Evolutionary conservation across 2,113 vertebrate species (phyloP), one percentile per base, ranked within the genome.

Genomic region (Nothobranchius kuhntae): DNA sequence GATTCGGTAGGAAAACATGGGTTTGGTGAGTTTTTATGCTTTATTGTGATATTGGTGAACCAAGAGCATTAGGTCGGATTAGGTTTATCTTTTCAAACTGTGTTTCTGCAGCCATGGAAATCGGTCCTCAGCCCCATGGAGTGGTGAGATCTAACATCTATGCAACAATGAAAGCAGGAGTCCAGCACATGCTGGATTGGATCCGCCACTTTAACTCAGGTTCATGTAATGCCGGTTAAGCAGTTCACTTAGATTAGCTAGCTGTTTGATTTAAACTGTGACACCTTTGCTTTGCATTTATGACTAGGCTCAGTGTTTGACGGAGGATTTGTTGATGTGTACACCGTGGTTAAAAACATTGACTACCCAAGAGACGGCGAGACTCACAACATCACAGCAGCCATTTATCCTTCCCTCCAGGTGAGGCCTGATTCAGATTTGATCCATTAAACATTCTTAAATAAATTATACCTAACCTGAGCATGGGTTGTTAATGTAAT

Each of bases 1-100:
- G 89, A 91, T 50, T 89, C 91, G 10, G 82, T 92, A 15, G 91
- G 90, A 26, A 93, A 93, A 78, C 91, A 92, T 17, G 92, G 92
- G 15, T 92, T 93, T 59, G 91, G 92, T 93, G 73, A 74, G 87
- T 58, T 56, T 30, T 14, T 26, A 3, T 3, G 5, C 21, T 42
- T 26, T 47, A 6, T 0, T 35, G 17, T 58, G 9, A 51, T 61
- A 26, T 13, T 5, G 21, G 11, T 14, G 56, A 8, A 24, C 62
- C 26, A 7, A 30, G 65, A 36, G 2, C 11, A 48, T 17, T 26
- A 50, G 2, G 42, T 51, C n/a, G 9, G 13, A 44, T 42, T 4
- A 52, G 9, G 48, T 54, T 36, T 44, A 0, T 38, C 13, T 1
- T 21, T 7, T 54, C 9, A 71, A 57, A 60, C 13, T 3, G 13